phyloP scores from a whole-genome alignment of 2,113 vertebrate species.

The Ceratotherium simum region DNA sequence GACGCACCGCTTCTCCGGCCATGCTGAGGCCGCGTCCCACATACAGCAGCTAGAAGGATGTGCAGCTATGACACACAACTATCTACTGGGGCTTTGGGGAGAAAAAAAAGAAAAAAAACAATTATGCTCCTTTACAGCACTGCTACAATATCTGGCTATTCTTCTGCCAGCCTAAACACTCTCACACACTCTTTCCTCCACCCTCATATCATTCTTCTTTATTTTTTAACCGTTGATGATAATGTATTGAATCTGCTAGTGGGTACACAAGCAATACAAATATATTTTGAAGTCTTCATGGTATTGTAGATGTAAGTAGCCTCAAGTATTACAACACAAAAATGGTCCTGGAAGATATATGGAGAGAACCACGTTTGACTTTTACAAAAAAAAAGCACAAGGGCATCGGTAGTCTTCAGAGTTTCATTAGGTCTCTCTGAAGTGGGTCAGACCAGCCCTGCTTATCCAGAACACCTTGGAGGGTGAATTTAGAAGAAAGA shows the following conservation, averaged over 20 bases:
- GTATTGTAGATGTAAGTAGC: not conserved
- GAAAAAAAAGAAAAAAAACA: too few relatives aligned
- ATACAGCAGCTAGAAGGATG: too few relatives aligned
- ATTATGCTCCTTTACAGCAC: not conserved
- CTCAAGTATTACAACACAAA: not conserved
- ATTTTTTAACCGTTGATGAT: not conserved
- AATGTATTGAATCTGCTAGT: not conserved
- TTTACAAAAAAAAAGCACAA: not conserved
- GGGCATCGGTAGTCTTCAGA: fast-evolving
- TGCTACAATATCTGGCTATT: not conserved
- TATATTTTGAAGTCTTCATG: not conserved
- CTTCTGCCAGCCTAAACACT: not conserved
- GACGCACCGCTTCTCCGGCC: too few relatives aligned
- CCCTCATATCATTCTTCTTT: not conserved
- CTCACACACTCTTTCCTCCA: not conserved
- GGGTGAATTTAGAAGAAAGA: not conserved
- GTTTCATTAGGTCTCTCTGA: not conserved
- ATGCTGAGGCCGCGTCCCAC: too few relatives aligned
- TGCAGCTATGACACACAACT: too few relatives aligned
- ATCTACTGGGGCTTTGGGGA: too few relatives aligned
- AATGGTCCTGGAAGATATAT: not conserved
- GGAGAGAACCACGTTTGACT: not conserved
- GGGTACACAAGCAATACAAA: not conserved
- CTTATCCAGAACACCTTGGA: not conserved
- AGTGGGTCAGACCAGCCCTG: not conserved